phyloP scores from a whole-genome alignment of 1,140 invertebrate species.

The Drosophila melanogaster region Release_6_plus_ISO1_MT NT_033777.3:30567001-30567500 shows the following conservation, averaged over 20 bases:
- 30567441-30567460: too few species aligned
- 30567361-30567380: background rate
- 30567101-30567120: slow-evolving; percentile 48
- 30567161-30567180: slow-evolving; percentile 29
- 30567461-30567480: too few species aligned
- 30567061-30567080: slow-evolving; percentile 57
- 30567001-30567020: slow-evolving; percentile 57
- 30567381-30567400: background rate
- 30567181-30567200: slow-evolving; percentile 17
- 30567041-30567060: slow-evolving; percentile 78
- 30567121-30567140: slow-evolving; percentile 52
- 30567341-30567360: background rate
- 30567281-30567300: slow-evolving; percentile 50
- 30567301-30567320: slow-evolving; percentile 27
- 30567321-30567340: slow-evolving; percentile 11
- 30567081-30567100: slow-evolving; percentile 27
- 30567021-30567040: slow-evolving; percentile 67
- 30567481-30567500: background rate
- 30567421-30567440: background rate
- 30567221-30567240: slow-evolving; percentile 42
- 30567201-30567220: slow-evolving; percentile 45
- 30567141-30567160: slow-evolving; percentile 44
- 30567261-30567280: slow-evolving; percentile 29
- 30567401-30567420: too few species aligned
- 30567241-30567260: slow-evolving; percentile 5